Percentiles rank a stretch among this genome's conserved stretches.
phyloP scores from a whole-genome alignment of 2,888 invertebrate species.

The Hydriomena furcata region DNA sequence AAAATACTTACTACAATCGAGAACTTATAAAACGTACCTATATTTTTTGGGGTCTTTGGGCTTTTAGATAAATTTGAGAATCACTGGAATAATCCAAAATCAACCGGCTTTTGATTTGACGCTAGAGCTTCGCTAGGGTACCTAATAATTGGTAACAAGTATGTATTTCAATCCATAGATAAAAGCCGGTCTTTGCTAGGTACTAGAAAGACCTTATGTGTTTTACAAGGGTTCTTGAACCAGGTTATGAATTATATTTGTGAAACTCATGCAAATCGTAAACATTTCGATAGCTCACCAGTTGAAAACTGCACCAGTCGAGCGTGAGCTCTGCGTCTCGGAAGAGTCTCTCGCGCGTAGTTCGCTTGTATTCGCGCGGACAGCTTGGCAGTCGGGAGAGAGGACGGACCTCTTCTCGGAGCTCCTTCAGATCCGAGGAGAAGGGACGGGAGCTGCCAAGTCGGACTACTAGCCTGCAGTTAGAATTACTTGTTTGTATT shows the following conservation, averaged over 20 bases:
- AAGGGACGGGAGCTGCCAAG: conserved; percentile 90
- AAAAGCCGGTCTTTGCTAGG: too few species aligned
- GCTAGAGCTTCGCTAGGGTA: too few species aligned
- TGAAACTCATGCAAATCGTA: too few species aligned
- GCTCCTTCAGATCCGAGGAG: conserved; percentile 86
- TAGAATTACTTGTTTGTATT: too few species aligned
- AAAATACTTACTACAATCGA: neutral
- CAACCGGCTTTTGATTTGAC: too few species aligned
- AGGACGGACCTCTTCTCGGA: conserved; percentile 92
- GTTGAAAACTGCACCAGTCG: conserved; percentile 95
- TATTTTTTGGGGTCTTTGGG: too few species aligned
- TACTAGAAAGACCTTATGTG: too few species aligned
- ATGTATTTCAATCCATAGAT: too few species aligned
- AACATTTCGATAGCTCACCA: conserved; percentile 87
- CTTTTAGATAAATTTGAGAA: conserved; percentile 7
- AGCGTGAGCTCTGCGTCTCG: conserved; percentile 90
- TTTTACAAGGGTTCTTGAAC: too few species aligned
- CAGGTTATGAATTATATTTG: too few species aligned
- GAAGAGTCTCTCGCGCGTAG: conserved; percentile 92
- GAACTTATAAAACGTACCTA: too few species aligned
- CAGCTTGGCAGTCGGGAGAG: conserved; percentile 90
- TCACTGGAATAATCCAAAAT: neutral
- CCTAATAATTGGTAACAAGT: too few species aligned
- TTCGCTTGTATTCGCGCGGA: conserved; percentile 92
- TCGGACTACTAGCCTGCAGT: conserved; percentile 88